These are phyloP conservation scores for Pangasius krempfi DNA, from an alignment of 2,797 vertebrate species.

Conservation along the genomic window DNA sequence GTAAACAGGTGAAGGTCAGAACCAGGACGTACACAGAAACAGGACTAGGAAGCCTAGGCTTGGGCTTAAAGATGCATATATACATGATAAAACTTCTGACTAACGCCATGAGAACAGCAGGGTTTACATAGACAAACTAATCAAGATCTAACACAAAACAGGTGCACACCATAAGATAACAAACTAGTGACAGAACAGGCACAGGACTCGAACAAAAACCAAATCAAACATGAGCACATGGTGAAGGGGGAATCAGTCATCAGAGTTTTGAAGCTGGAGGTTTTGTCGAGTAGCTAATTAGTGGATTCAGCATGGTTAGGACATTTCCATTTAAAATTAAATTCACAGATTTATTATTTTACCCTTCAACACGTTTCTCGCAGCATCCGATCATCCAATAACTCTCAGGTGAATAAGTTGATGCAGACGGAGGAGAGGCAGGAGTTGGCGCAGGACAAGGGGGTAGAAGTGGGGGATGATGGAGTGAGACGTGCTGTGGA, in stretches of 20 bases:
- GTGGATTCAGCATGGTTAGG: background rate
- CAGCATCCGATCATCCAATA: conserved; percentile 89
- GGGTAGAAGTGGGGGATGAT: conserved; percentile 42
- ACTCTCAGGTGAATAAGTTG: conserved; percentile 87
- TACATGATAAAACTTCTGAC: too few species aligned
- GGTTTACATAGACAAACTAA: background rate
- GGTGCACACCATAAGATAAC: background rate
- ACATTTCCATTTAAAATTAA: background rate
- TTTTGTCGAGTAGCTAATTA: background rate
- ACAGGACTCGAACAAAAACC: background rate
- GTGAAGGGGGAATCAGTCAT: background rate
- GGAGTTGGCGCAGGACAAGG: conserved; percentile 36
- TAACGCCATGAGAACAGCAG: background rate
- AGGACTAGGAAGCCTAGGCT: background rate
- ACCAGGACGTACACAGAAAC: background rate
- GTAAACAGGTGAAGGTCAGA: background rate
- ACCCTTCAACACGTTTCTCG: background rate
- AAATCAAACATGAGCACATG: background rate
- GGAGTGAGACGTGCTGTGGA: conserved; percentile 77
- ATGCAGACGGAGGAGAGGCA: conserved; percentile 85
- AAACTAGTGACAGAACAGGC: background rate
- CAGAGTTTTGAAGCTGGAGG: background rate
- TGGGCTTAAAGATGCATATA: background rate
- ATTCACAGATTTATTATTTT: background rate
- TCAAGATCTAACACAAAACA: background rate